Evolutionary conservation across 2,113 vertebrate species (phyloP).

Genomic region (Oreochromis niloticus): DNA sequence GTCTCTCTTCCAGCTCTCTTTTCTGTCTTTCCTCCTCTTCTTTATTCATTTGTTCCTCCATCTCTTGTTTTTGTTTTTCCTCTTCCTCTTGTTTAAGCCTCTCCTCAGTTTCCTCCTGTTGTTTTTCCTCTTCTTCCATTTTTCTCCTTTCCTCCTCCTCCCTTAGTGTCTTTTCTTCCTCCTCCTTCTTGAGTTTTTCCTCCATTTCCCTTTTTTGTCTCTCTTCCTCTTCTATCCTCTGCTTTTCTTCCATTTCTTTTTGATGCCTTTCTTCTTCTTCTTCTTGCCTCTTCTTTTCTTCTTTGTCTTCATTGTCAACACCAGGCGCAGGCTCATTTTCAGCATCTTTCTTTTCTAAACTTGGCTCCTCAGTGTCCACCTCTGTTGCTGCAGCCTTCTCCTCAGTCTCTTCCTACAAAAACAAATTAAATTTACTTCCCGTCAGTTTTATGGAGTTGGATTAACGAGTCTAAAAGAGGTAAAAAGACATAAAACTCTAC

Average conservation of each 20-base stretch:
- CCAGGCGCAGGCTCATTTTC: constrained; percentile 12
- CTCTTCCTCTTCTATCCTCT: constrained; percentile 1
- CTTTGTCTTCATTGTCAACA: constrained; percentile 15
- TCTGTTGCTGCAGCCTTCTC: constrained; percentile 21
- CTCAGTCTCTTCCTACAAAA: constrained; percentile 51
- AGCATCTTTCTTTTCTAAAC: constrained; percentile 1
- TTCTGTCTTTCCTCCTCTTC: not conserved
- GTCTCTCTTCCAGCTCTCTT: not conserved
- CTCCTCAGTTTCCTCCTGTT: not conserved
- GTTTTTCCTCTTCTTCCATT: not conserved
- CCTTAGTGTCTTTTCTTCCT: constrained; percentile 1
- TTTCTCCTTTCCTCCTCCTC: not conserved
- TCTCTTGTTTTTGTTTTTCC: not conserved
- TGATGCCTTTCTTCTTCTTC: constrained; percentile 14
- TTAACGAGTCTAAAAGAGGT: not conserved
- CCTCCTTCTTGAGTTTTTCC: constrained; percentile 7
- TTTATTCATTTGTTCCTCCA: not conserved
- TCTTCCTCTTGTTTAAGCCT: not conserved
- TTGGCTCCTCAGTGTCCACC: constrained; percentile 5
- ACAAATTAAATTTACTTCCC: not conserved
- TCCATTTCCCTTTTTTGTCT: not conserved
- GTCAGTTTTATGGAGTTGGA: not conserved
- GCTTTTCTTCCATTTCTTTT: constrained; percentile 6
- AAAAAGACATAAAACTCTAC: not conserved
- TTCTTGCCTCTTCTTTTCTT: constrained; percentile 11